These are phyloP conservation scores for Charina bottae DNA, from an alignment of 2,113 vertebrate species.

Conservation along the genomic window DNA sequence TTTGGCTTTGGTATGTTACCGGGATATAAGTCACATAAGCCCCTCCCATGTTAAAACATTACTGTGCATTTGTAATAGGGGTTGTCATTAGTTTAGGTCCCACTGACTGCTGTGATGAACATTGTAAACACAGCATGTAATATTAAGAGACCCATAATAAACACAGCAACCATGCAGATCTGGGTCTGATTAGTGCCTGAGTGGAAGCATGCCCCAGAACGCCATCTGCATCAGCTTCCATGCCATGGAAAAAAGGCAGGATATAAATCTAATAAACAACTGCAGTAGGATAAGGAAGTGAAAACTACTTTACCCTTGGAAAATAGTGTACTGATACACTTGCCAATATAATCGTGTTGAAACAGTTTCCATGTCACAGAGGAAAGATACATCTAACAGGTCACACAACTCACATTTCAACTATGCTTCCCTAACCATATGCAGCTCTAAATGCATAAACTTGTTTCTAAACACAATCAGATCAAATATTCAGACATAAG, in stretches of 20 bases:
- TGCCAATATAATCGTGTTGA: not conserved
- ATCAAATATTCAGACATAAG: not conserved
- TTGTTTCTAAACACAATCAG: not conserved
- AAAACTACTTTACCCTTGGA: not conserved
- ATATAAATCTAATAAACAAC: constrained; percentile 1
- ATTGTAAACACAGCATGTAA: not conserved
- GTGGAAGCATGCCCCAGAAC: not conserved
- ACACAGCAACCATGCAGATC: not conserved
- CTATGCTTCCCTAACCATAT: not conserved
- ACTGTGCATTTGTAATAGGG: not conserved
- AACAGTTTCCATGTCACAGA: not conserved
- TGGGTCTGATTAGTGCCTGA: not conserved
- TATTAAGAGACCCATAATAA: not conserved
- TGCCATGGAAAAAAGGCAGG: not conserved
- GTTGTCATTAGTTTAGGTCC: not conserved
- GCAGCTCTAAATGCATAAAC: not conserved
- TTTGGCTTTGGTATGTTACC: constrained; percentile 4
- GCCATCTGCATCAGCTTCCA: not conserved
- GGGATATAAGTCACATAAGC: constrained; percentile 11
- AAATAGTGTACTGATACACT: not conserved
- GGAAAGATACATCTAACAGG: not conserved
- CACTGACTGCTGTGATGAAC: not conserved
- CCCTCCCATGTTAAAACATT: not conserved
- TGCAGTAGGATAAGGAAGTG: not conserved
- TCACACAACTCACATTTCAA: not conserved